A percentile compares a stretch with the other conserved stretches of the same genome.
phyloP scores from a whole-genome alignment of 2,888 invertebrate genomes.

The Oegoconia quadripuncta region DNA sequence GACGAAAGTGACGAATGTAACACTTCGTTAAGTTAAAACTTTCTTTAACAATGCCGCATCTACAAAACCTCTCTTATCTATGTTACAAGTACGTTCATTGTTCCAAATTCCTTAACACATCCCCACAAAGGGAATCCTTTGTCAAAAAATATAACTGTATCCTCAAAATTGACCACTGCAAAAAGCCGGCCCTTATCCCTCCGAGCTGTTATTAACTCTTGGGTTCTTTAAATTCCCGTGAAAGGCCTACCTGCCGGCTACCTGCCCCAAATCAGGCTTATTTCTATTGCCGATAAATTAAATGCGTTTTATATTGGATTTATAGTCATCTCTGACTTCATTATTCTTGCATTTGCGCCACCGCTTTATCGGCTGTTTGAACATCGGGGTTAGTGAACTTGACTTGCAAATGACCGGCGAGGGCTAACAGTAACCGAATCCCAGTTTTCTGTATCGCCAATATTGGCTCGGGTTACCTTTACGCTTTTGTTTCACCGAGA shows the following conservation, averaged over 20 bases:
- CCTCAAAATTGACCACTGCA: constrained; percentile 58
- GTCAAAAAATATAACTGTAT: constrained; percentile 55
- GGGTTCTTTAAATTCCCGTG: constrained; percentile 49
- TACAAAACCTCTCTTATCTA: constrained; percentile 28
- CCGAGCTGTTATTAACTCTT: constrained; percentile 34
- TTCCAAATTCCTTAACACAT: constrained; percentile 52
- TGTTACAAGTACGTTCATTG: constrained; percentile 27
- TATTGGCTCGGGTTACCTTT: constrained; percentile 12
- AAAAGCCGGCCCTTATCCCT: constrained; percentile 40
- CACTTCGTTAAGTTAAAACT: constrained; percentile 25
- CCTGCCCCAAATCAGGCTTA: constrained; percentile 62
- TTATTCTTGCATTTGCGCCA: constrained; percentile 55
- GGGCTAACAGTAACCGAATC: constrained; percentile 28
- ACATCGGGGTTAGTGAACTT: constrained; percentile 32
- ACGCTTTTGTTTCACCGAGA: constrained; percentile 5
- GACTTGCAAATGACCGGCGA: constrained; percentile 27
- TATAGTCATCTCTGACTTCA: constrained; percentile 51
- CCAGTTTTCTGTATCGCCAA: constrained; percentile 9
- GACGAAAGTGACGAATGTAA: constrained; percentile 35
- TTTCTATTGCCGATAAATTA: constrained; percentile 65
- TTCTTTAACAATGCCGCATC: constrained; percentile 20
- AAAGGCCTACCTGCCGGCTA: constrained; percentile 64
- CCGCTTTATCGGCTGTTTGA: constrained; percentile 29
- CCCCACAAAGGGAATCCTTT: constrained; percentile 44
- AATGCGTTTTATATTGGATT: constrained; percentile 51